Evolutionary conservation across 2,797 vertebrate species (phyloP), one percentile per base, ranked within the genome.

Genomic region (Eupleurogrammus muticus): DNA sequence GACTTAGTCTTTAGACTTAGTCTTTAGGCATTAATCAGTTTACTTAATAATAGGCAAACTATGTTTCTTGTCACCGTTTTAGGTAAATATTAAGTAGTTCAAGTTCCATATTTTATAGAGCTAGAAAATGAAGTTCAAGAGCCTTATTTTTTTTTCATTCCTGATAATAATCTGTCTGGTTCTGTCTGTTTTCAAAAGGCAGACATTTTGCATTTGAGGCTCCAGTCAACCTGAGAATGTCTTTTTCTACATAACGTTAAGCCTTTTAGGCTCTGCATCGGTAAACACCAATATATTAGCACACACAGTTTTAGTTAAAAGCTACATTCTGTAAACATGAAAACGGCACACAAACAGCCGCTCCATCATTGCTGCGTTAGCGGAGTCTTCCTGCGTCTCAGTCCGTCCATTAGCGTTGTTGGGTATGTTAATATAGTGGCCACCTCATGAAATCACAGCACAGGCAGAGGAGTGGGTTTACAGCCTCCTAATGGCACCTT

Each of bases 331-430:
- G 38, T 54, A 24, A 69, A 66, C 51, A 54, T 44, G 47, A 68
- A 38, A 73, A 66, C 65, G 11, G 36, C 21, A 65, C 48, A 75
- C 61, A 66, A 62, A 77, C 69, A 72, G 44, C 5, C 62, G 2
- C 3, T 34, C 68, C 11, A 36, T 69, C 63, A 76, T 77, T 32
- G 62, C 35, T 19, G 42, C 8, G 35, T 76, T 68, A 58, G 69
- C 11, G 1, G 32, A 23, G 53, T 61, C 65, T 65, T 59, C 49
- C 62, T 35, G 12, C 11, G 6, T 71, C 75, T 80, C 66, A 20
- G 35, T 32, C 21, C 28, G 28, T 28, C 82, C 80, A 80, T 87
- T 84, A 90, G 80, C 81, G 79, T 84, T 83, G 81, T 80, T 71
- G 70, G 77, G 51, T 70, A 62, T 78, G 65, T 77, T 78, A 74